Evolutionary conservation across 2,797 vertebrate species (phyloP), one percentile per base, ranked within the genome.

Genomic region (Choloepus didactylus): DNA sequence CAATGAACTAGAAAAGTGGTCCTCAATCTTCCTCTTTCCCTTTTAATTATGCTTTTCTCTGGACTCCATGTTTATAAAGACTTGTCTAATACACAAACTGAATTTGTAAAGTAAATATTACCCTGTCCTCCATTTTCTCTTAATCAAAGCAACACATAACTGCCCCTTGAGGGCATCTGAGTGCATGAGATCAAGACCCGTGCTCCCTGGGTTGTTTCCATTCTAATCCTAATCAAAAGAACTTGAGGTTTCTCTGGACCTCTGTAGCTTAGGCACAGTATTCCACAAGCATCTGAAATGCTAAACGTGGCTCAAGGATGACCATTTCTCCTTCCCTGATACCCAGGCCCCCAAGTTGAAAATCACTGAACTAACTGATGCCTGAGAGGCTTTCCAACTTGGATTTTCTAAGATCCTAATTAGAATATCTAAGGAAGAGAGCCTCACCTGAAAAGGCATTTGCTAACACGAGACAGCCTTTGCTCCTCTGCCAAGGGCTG

Each of bases 71-170:
- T 49, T 51, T 31, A n/a, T 3, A 76, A 93, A 81, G 73, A 59
- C 23, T 5, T 84, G 25, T 51, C 46, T 21, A n/a, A n/a, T 35
- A 46, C 25, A 31, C 73, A 82, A 25, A 66, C 1, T 16, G 31
- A 84, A 86, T 62, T 56, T 83, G 70, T 7, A 4, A 82, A 83
- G 29, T 49, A 64, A 87, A 89, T 70, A 38, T n/a, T 14, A 92
- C n/a, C 19, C 73, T 25, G 70, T 44, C 69, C 38, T 93, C 54
- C 23, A 31, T 14, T 64, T 59, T 86, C 51, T 83, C 54, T 62
- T 89, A 51, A 90, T 66, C 60, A 95, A 64, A 87, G 31, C 35
- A 85, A 92, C 73, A 38, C 64, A 64, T 2, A 46, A 49, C 31
- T 67, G 12, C 35, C 56, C 31, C 6, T 27, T 59, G 38, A 0